A percentile compares a stretch with the other conserved stretches of the same genome.
These are phyloP conservation scores for Pluvialis apricaria DNA, from an alignment of 2,113 vertebrate genomes.

Conservation along the genomic window DNA sequence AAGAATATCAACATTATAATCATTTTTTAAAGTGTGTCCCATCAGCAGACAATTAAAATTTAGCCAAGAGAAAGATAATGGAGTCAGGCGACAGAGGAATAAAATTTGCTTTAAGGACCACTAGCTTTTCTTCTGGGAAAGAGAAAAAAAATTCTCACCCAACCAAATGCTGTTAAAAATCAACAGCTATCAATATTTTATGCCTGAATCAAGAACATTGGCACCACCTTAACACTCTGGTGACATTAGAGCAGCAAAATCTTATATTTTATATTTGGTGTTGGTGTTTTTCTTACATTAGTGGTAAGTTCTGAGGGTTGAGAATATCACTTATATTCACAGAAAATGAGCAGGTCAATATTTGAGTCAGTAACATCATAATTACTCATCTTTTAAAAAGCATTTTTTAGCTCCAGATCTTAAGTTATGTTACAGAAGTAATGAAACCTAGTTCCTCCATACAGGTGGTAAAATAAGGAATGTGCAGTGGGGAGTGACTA, in stretches of 20 bases:
- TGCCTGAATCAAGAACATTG: neutral
- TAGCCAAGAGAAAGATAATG: neutral
- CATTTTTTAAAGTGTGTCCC: neutral
- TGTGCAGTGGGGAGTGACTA: neutral
- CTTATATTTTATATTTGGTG: neutral
- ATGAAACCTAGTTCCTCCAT: neutral
- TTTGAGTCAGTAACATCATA: neutral
- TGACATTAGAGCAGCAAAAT: neutral
- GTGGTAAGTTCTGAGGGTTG: neutral
- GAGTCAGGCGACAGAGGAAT: neutral
- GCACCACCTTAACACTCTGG: neutral
- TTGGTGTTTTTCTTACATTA: neutral
- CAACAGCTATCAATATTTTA: neutral
- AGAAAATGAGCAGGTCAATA: neutral
- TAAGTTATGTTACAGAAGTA: neutral
- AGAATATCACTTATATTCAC: neutral
- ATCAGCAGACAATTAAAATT: neutral
- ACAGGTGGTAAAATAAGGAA: neutral
- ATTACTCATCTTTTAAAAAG: neutral
- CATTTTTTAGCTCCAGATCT: neutral
- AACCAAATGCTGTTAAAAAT: neutral
- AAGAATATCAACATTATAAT: neutral
- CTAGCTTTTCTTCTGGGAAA: neutral
- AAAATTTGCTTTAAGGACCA: neutral
- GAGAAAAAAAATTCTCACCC: neutral